Conservation (phyloP, 1,140 invertebrate genomes). For the Psix sp. region DNA sequence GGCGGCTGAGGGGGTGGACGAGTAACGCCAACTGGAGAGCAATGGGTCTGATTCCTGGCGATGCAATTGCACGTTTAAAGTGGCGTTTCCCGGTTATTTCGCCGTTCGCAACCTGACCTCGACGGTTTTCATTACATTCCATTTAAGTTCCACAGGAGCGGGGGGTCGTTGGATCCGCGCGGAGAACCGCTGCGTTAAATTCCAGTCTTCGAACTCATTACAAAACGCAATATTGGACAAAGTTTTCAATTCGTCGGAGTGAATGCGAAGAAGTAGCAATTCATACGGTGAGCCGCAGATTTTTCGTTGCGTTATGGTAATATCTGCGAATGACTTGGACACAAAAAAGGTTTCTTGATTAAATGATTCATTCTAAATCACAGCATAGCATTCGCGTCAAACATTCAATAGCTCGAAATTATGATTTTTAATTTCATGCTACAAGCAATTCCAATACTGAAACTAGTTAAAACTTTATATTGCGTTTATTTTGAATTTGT, state of each 20-base stretch:
- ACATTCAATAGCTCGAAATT: too few species aligned
- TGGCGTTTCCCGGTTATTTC: constrained; percentile 76
- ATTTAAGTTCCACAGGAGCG: constrained; percentile 49
- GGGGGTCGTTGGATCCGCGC: constrained; percentile 34
- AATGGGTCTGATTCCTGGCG: constrained; percentile 76
- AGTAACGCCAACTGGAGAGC: constrained; percentile 64
- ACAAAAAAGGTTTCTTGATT: constrained; percentile 58
- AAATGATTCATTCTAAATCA: constrained; percentile 52
- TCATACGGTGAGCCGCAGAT: constrained; percentile 59
- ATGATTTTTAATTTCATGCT: too few species aligned
- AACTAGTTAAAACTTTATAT: too few species aligned
- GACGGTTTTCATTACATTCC: constrained; percentile 64
- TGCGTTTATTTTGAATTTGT: too few species aligned
- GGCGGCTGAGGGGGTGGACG: constrained; percentile 52
- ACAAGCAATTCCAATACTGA: too few species aligned
- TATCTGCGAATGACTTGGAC: constrained; percentile 60
- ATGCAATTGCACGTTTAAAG: constrained; percentile 78
- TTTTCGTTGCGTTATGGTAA: constrained; percentile 55
- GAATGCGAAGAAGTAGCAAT: constrained; percentile 59
- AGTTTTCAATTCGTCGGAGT: constrained; percentile 64
- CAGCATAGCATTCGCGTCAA: constrained; percentile 43
- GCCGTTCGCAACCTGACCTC: constrained; percentile 69
- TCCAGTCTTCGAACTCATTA: constrained; percentile 66
- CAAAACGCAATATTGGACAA: constrained; percentile 66
- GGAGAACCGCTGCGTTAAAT: constrained; percentile 63